phyloP scores from a whole-genome alignment of 1,140 invertebrate species.

The Caenorhabditis brenneri region DNA sequence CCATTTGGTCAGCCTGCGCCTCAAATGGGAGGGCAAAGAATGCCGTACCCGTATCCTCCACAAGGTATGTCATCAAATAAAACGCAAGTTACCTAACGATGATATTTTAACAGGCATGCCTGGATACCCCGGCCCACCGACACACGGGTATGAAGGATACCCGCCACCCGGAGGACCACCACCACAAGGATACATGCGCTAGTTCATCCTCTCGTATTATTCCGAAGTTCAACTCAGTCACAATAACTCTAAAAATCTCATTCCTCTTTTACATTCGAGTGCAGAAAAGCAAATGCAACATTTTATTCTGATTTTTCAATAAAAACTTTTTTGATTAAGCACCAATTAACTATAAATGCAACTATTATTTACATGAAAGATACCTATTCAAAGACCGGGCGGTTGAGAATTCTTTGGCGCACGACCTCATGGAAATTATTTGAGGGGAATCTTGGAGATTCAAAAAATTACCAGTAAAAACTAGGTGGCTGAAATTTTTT shows the following conservation, averaged over 20 bases:
- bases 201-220: background rate
- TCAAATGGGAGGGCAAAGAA: background rate
- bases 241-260: background rate
- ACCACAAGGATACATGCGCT: constrained; percentile 28
- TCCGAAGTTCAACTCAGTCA: background rate
- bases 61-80: background rate
- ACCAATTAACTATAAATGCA: constrained; percentile 31
- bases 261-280: background rate
- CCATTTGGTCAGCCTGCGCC: constrained; percentile 9
- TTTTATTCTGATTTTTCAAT: background rate
- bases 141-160: constrained; percentile 19
- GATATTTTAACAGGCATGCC: background rate
- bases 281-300: background rate
- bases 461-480: background rate
- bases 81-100: background rate
- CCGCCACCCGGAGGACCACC: constrained; percentile 2
- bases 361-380: constrained; percentile 31
- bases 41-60: constrained; percentile 9
- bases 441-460: background rate
- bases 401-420: background rate
- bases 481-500: constrained; percentile 13
- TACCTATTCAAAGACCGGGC: background rate
- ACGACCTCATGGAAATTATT: background rate
- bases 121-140: constrained; percentile 22
- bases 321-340: background rate